Evolutionary conservation across 1,140 invertebrate genomes (phyloP), one percentile per base, ranked within the genome.

Genomic region (Drosophila orosa): DNA sequence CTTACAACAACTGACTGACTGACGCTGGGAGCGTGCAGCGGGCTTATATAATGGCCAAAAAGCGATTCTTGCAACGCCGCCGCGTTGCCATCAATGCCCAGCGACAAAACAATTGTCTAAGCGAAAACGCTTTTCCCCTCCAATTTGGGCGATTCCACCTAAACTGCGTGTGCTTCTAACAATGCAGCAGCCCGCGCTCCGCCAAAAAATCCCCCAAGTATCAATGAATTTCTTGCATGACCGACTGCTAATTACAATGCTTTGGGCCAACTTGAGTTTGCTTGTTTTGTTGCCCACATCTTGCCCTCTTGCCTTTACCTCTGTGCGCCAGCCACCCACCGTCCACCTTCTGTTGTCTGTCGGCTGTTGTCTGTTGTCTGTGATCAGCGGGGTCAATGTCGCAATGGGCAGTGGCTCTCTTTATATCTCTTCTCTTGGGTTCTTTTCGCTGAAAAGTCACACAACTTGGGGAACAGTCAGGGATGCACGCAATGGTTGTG

Each of bases 221-320:
- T 89, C 84, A 87, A 84, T 87, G 84, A 87, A 89, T 90, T 90
- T 91, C 81, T 90, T 89, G 86, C 90, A 90, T 91, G 86, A 91
- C 74, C 78, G 83, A 85, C 78, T 85, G 67, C 87, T 83, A 83
- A 90, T 91, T 91, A 83, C 87, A 90, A 82, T 90, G 71, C 74
- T 87, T 79, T 66, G 31, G 55, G 74, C 68, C 52, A 62, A 71
- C 57, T 62, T 58, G 33, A 65, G 45, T 80, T 60, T 62, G 40
- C 61, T 71, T 59, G 60, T 40, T 65, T 82, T 78, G 17, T 52
- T 52, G 17, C 48, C 48, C 48, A 50, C 48, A 50, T 50, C 48
- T 50, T 19, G 48, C 48, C 48, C 7, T 31, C 54, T 62, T 54
- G 13, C 22, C 40, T 40, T 33, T 27, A 22, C 47, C 62, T 50